phyloP scores from a whole-genome alignment of 35 echinoderm and acorn worm species.

The Stichopus chloronotus region DNA sequence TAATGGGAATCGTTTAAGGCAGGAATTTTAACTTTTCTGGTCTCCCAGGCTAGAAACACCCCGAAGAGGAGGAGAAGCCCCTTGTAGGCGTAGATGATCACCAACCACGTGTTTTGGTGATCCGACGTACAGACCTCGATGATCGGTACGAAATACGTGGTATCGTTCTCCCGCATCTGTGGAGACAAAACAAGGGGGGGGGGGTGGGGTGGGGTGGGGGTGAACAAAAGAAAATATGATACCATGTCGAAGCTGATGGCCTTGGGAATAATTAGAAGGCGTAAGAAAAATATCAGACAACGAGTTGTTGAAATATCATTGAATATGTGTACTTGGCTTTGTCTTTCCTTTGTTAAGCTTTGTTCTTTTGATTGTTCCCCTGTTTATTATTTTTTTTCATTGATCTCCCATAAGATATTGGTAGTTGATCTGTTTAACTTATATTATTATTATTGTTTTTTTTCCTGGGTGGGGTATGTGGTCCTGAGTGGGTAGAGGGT shows the following conservation, averaged over 20 bases:
- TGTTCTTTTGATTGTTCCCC: too few species aligned
- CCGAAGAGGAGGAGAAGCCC: constrained; percentile 93
- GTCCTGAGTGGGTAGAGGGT: too few species aligned
- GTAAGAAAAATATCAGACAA: neutral
- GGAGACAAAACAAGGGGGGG: neutral
- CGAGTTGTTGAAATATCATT: too few species aligned
- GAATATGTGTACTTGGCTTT: too few species aligned
- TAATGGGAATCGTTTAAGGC: constrained; percentile 98
- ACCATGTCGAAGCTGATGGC: neutral
- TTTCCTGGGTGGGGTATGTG: too few species aligned
- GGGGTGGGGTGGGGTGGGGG: too few species aligned
- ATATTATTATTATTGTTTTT: too few species aligned
- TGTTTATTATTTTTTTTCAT: too few species aligned
- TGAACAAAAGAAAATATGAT: neutral
- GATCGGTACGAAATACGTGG: constrained; percentile 73
- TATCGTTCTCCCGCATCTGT: constrained; percentile 73
- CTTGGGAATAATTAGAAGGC: neutral
- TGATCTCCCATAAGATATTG: too few species aligned
- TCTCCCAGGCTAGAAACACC: constrained; percentile 95
- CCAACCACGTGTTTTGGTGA: constrained; percentile 82
- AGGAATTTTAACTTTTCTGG: constrained; percentile 95
- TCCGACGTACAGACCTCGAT: constrained; percentile 83
- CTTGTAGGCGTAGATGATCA: constrained; percentile 88
- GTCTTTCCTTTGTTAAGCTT: too few species aligned
- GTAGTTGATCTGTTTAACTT: too few species aligned